These are phyloP conservation scores for Drosophila picticornis DNA, from an alignment of 2,888 invertebrate genomes.

Conservation along the genomic window DNA sequence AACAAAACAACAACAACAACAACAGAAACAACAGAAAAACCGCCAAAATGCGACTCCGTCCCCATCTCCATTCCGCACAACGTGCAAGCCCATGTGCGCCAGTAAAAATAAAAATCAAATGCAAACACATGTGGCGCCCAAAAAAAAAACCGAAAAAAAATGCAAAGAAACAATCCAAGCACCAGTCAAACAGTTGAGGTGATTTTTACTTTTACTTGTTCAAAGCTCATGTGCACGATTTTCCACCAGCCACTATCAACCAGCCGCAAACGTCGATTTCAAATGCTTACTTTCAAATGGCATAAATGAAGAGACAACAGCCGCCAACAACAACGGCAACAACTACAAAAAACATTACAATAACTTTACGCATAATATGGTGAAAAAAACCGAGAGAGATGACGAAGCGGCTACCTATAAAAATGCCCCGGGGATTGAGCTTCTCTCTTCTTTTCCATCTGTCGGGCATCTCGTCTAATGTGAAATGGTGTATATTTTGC, in stretches of 20 bases:
- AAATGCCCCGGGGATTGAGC: slow-evolving; percentile 26
- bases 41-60: slow-evolving; percentile 21
- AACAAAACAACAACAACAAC: slow-evolving; percentile 6
- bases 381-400: slow-evolving; percentile 24
- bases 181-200: slow-evolving; percentile 57
- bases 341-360: slow-evolving; percentile 38
- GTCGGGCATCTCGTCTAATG: slow-evolving; percentile 53
- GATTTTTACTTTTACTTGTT: slow-evolving; percentile 79
- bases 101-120: slow-evolving; percentile 77
- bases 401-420: slow-evolving; percentile 56
- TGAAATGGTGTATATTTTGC: slow-evolving; percentile 57
- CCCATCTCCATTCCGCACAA: slow-evolving; percentile 35
- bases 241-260: slow-evolving; percentile 53
- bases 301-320: slow-evolving; percentile 73
- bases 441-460: slow-evolving; percentile 10
- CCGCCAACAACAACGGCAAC: slow-evolving; percentile 35
- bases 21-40: not conserved
- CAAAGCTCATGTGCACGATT: slow-evolving; percentile 78
- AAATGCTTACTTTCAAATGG: slow-evolving; percentile 76
- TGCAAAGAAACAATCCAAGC: slow-evolving; percentile 60
- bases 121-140: slow-evolving; percentile 78
- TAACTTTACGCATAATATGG: slow-evolving; percentile 46
- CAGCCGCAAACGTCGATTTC: slow-evolving; percentile 63
- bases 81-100: slow-evolving; percentile 76
- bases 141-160: slow-evolving; percentile 25